Conservation (phyloP, 2,888 invertebrate species). For the Amblyjoppa fuscipennis region DNA sequence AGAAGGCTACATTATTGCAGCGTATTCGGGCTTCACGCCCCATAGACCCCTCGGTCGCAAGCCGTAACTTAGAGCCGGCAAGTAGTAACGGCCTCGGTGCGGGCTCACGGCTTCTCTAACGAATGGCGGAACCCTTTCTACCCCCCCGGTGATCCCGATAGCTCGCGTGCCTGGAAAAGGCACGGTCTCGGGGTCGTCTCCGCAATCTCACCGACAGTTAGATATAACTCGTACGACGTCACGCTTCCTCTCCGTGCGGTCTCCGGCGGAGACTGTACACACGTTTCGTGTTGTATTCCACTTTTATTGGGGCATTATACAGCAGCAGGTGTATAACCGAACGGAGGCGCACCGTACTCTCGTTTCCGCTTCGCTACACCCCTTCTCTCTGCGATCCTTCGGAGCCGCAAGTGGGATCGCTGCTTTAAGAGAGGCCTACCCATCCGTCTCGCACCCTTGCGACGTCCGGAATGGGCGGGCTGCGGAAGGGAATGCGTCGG, state of each 20-base stretch:
- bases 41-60: constrained; percentile 79
- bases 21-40: constrained; percentile 80
- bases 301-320: constrained; percentile 71
- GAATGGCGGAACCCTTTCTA: constrained; percentile 65
- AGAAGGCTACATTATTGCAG: constrained; percentile 82
- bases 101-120: constrained; percentile 57
- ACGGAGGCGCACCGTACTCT: constrained; percentile 21
- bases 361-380: constrained; percentile 26
- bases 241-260: constrained; percentile 20
- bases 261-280: constrained; percentile 16
- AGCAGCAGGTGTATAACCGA: constrained; percentile 40
- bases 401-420: constrained; percentile 14
- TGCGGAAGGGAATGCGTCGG: neutral
- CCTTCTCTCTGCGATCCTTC: constrained; percentile 10
- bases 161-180: constrained; percentile 55
- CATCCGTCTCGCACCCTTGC: constrained; percentile 16
- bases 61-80: constrained; percentile 78
- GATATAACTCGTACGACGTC: constrained; percentile 40
- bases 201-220: constrained; percentile 28
- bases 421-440: constrained; percentile 20
- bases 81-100: constrained; percentile 71
- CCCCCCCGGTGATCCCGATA: constrained; percentile 51
- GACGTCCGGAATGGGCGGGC: neutral
- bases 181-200: constrained; percentile 45
- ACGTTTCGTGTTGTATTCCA: constrained; percentile 60